A percentile compares a stretch with the other conserved stretches of the same genome.
Conservation (phyloP, 1,140 invertebrate genomes). For the Trissolcus basalis region DNA sequence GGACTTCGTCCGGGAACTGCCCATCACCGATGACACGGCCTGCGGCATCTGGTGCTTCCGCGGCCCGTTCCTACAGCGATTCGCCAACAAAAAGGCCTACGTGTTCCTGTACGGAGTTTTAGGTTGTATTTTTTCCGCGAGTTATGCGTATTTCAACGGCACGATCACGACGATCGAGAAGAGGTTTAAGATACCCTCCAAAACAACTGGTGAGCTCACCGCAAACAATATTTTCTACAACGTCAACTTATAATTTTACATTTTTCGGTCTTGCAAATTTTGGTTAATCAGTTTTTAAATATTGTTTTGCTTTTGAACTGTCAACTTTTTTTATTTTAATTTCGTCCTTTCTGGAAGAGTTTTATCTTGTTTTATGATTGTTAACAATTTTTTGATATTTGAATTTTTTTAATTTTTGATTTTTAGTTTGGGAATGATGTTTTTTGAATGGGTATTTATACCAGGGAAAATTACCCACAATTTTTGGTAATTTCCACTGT, state of each 20-base stretch:
- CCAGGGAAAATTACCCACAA: too few species aligned
- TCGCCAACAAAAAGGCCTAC: constrained; percentile 86
- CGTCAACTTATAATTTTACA: too few species aligned
- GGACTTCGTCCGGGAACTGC: constrained; percentile 75
- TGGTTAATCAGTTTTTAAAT: too few species aligned
- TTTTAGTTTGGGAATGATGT: too few species aligned
- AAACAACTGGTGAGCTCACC: constrained; percentile 80
- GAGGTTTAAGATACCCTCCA: constrained; percentile 86
- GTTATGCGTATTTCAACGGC: constrained; percentile 86
- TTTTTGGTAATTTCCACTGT: too few species aligned
- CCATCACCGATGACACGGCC: constrained; percentile 79
- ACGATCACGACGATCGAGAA: constrained; percentile 89
- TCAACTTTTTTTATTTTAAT: too few species aligned
- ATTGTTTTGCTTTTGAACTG: too few species aligned
- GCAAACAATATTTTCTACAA: too few species aligned
- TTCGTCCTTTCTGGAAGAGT: too few species aligned
- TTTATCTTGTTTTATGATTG: background rate
- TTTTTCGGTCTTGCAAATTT: too few species aligned
- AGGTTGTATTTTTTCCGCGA: constrained; percentile 84
- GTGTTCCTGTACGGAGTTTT: constrained; percentile 84
- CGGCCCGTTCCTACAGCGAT: constrained; percentile 79
- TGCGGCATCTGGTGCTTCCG: constrained; percentile 81
- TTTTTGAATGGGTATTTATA: too few species aligned
- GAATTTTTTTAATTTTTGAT: background rate
- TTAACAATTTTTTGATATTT: constrained; percentile 12